These are phyloP conservation scores for Poecile atricapillus DNA, from an alignment of 2,113 vertebrate species.

Conservation along the genomic window DNA sequence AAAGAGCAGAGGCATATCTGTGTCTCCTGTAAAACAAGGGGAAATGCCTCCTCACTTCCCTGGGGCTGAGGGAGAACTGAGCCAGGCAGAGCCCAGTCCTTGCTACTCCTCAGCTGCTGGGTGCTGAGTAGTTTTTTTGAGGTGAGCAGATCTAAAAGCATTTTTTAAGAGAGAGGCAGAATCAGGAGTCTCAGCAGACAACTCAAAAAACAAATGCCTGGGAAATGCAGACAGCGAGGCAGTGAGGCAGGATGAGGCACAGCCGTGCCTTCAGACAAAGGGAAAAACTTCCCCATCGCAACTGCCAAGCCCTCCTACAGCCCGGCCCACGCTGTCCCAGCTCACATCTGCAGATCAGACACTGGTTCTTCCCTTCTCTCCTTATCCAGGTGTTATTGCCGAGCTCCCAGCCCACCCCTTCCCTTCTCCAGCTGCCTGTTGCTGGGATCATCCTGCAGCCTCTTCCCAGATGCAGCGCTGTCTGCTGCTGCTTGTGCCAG, in stretches of 20 bases:
- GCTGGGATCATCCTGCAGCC: background rate
- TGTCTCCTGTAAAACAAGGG: background rate
- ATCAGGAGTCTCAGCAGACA: background rate
- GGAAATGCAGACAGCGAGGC: background rate
- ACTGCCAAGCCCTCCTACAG: slow-evolving; percentile 1
- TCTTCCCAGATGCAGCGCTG: background rate
- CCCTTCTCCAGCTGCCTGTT: background rate
- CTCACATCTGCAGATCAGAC: slow-evolving; percentile 13
- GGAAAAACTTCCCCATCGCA: background rate
- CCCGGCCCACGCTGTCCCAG: background rate
- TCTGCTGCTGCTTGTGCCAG: background rate
- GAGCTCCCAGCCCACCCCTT: background rate
- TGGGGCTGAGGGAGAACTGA: accelerated
- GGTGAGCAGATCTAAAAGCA: background rate
- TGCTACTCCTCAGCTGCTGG: background rate
- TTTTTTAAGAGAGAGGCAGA: background rate
- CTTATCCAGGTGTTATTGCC: background rate
- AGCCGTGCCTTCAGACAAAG: background rate
- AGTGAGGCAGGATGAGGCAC: background rate
- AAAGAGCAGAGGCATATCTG: background rate
- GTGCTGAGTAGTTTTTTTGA: background rate
- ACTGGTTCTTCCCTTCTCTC: background rate
- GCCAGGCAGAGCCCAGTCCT: background rate
- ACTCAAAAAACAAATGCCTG: background rate
- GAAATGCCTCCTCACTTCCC: background rate